A percentile compares a stretch with the other conserved stretches of the same genome.
Conservation (phyloP, 1,140 invertebrate genomes). For the Saccostrea glomerata region DNA sequence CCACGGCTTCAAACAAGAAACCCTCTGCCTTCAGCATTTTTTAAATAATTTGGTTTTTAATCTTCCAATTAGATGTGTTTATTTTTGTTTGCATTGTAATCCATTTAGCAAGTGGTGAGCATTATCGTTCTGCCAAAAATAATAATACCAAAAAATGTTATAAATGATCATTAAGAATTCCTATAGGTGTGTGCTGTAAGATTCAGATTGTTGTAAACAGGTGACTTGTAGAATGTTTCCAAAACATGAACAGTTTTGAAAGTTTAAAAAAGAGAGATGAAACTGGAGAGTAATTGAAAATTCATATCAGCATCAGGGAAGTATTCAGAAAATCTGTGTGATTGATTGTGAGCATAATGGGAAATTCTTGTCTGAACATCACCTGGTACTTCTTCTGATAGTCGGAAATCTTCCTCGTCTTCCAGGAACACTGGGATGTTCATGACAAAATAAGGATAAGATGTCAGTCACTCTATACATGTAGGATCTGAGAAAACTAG, state of each 20-base stretch:
- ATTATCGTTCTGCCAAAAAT: slow-evolving; percentile 30
- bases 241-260: slow-evolving; percentile 26
- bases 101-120: slow-evolving; percentile 31
- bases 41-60: slow-evolving; percentile 36
- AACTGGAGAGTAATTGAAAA: slow-evolving; percentile 1
- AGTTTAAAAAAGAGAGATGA: not conserved
- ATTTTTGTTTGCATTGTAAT: slow-evolving; percentile 34
- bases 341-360: slow-evolving; percentile 20
- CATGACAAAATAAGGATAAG: too few relatives aligned
- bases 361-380: slow-evolving; percentile 9
- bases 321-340: slow-evolving; percentile 13
- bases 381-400: too few relatives aligned
- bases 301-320: slow-evolving; percentile 15
- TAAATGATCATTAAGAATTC: slow-evolving; percentile 32
- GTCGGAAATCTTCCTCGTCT: too few relatives aligned
- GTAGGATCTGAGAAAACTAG: too few relatives aligned
- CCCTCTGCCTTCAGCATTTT: slow-evolving; percentile 24
- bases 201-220: not conserved
- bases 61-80: slow-evolving; percentile 34
- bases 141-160: slow-evolving; percentile 1
- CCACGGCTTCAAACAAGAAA: slow-evolving; percentile 8
- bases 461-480: too few relatives aligned
- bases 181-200: not conserved
- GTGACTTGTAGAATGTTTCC: not conserved
- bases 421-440: too few relatives aligned